Percentiles rank a stretch among this genome's conserved stretches.
Evolutionary conservation across 2,797 vertebrate genomes (phyloP).

Genomic region (Acanthornis magna): DNA sequence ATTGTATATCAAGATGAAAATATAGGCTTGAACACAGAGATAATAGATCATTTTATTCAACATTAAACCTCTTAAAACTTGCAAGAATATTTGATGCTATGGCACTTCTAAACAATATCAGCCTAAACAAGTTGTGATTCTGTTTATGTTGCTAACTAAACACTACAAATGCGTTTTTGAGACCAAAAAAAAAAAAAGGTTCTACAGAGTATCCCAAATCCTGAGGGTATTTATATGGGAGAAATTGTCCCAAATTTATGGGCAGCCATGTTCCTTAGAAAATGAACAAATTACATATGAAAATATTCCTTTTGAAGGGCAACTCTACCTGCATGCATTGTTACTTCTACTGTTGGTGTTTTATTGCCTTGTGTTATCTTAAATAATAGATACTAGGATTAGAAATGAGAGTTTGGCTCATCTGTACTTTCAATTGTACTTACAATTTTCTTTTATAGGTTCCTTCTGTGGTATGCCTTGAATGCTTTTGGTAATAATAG

Average conservation of each 20-base stretch:
- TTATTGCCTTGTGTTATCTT: neutral
- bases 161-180: neutral
- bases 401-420: neutral
- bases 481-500: neutral
- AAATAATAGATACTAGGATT: neutral
- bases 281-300: neutral
- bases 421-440: neutral
- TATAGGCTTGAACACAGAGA: neutral
- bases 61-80: neutral
- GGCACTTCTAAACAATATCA: conserved; percentile 18
- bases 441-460: neutral
- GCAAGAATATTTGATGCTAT: conserved; percentile 5
- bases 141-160: neutral
- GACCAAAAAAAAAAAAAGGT: neutral
- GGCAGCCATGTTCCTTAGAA: neutral
- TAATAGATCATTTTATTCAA: neutral
- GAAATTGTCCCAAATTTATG: neutral
- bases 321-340: neutral
- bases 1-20: neutral
- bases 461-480: neutral
- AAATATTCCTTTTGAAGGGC: neutral
- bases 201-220: neutral
- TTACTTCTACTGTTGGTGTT: neutral
- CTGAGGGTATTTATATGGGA: neutral
- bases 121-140: neutral